These are phyloP conservation scores for Cephalopholis sonnerati DNA, from an alignment of 2,113 vertebrate species.

Conservation along the genomic window DNA sequence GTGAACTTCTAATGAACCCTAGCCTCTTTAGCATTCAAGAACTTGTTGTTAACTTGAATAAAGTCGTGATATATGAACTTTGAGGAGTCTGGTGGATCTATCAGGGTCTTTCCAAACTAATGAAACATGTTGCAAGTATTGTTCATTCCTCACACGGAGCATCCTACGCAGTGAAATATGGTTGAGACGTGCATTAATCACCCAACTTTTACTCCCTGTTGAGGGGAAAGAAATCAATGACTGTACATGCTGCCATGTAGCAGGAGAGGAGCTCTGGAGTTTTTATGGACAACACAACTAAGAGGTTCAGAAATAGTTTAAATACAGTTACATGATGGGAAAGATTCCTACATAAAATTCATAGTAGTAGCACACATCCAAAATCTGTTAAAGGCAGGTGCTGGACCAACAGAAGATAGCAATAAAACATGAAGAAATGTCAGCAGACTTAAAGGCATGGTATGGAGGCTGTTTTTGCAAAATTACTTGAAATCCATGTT, in stretches of 20 bases:
- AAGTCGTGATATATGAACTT: conserved; percentile 10
- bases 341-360: background rate
- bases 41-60: conserved; percentile 18
- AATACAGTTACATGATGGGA: background rate
- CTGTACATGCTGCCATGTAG: background rate
- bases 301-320: background rate
- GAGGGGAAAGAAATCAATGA: conserved; percentile 11
- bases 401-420: too few species aligned
- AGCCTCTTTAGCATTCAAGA: conserved; percentile 14
- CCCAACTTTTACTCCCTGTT: conserved; percentile 41
- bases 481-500: too few species aligned
- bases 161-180: conserved; percentile 41
- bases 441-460: too few species aligned
- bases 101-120: conserved; percentile 32
- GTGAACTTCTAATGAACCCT: conserved; percentile 54
- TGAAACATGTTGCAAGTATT: conserved; percentile 40
- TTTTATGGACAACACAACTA: background rate
- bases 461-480: too few species aligned
- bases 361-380: too few species aligned
- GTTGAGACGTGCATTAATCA: conserved; percentile 38
- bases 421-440: too few species aligned
- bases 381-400: too few species aligned
- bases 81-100: conserved; percentile 4
- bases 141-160: conserved; percentile 38
- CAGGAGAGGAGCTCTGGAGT: background rate